Conservation (phyloP, 2,888 invertebrate genomes). For the Aethes cnicana region DNA sequence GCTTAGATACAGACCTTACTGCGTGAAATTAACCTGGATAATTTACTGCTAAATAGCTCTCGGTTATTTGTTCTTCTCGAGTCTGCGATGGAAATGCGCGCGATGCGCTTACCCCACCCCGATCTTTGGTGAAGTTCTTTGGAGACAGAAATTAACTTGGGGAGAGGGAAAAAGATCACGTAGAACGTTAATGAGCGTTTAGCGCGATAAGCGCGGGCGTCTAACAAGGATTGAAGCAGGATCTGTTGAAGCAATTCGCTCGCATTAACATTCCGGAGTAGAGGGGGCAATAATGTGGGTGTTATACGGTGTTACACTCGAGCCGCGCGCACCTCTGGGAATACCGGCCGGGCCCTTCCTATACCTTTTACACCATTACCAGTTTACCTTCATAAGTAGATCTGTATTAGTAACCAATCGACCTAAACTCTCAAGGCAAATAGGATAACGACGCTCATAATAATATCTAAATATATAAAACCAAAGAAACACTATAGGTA, state of each 20-base stretch:
- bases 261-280: constrained; percentile 59
- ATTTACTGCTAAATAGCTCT: constrained; percentile 34
- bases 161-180: constrained; percentile 47
- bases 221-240: constrained; percentile 57
- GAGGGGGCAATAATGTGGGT: constrained; percentile 62
- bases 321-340: constrained; percentile 51
- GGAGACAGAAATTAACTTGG: constrained; percentile 18
- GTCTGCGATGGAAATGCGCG: constrained; percentile 1
- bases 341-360: constrained; percentile 39
- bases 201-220: constrained; percentile 53
- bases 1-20: constrained; percentile 39
- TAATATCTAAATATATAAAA: no score
- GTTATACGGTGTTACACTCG: constrained; percentile 60
- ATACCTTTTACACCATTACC: constrained; percentile 32
- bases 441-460: constrained; percentile 36
- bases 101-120: not conserved
- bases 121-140: constrained; percentile 10
- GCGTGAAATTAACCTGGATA: constrained; percentile 43
- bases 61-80: constrained; percentile 9
- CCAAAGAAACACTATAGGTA: no score
- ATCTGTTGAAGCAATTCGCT: constrained; percentile 45
- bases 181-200: constrained; percentile 61
- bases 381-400: constrained; percentile 33
- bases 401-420: constrained; percentile 42
- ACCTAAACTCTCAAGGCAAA: constrained; percentile 40